These are phyloP conservation scores for Bombyx huttoni DNA, from an alignment of 2,888 invertebrate genomes.

Conservation along the genomic window DNA sequence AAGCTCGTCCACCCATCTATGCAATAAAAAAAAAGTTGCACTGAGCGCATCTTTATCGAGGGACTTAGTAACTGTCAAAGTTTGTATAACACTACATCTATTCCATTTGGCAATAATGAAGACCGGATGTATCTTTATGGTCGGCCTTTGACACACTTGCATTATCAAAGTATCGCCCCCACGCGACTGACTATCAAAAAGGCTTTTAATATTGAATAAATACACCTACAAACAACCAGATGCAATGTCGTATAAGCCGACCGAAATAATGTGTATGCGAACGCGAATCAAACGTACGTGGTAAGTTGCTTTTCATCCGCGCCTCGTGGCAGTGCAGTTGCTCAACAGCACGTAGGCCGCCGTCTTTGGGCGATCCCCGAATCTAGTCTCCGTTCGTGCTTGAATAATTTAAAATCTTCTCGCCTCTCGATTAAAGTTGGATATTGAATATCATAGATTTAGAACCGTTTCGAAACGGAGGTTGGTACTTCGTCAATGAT, in stretches of 20 bases:
- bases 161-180: conserved; percentile 45
- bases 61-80: background rate
- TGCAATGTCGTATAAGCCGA: conserved; percentile 34
- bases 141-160: conserved; percentile 47
- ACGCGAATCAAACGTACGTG: conserved; percentile 6
- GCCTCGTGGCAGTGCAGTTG: conserved; percentile 39
- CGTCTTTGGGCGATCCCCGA: conserved; percentile 30
- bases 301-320: conserved; percentile 19
- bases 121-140: conserved; percentile 36
- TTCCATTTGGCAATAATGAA: conserved; percentile 28
- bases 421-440: conserved; percentile 9
- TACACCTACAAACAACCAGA: conserved; percentile 46
- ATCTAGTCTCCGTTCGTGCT: conserved; percentile 22
- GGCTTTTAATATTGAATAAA: conserved; percentile 48
- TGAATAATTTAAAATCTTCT: conserved; percentile 20
- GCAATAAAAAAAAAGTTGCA: too few relatives aligned
- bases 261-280: conserved; percentile 12
- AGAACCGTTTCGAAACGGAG: conserved; percentile 36
- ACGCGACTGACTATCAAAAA: conserved; percentile 28
- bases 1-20: too few relatives aligned
- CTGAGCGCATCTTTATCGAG: too few relatives aligned
- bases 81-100: conserved; percentile 14
- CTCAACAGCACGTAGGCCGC: conserved; percentile 56
- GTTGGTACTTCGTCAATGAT: conserved; percentile 27
- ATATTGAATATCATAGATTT: conserved; percentile 9